These are phyloP conservation scores for Cephalopterus ornatus DNA, from an alignment of 2,113 vertebrate species.

Conservation along the genomic window DNA sequence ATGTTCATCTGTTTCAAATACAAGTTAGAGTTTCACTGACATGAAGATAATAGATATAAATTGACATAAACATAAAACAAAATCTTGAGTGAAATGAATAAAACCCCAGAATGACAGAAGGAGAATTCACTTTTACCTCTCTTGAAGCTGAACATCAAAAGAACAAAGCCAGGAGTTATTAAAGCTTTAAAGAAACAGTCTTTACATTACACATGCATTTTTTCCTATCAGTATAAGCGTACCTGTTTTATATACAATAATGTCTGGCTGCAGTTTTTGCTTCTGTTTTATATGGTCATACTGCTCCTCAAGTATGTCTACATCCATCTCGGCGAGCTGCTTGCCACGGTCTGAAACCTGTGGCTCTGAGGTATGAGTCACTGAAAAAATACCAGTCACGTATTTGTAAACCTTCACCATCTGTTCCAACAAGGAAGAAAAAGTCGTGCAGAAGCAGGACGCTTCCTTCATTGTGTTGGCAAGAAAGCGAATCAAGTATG, in stretches of 20 bases:
- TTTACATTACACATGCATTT: background rate
- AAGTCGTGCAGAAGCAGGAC: slow-evolving; percentile 68
- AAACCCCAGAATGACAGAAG: background rate
- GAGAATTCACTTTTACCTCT: background rate
- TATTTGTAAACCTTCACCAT: slow-evolving; percentile 66
- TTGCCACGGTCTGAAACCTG: slow-evolving; percentile 48
- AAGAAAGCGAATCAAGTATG: background rate
- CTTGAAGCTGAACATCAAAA: background rate
- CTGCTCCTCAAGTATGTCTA: slow-evolving; percentile 76
- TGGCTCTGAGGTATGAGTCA: slow-evolving; percentile 61
- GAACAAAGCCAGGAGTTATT: background rate
- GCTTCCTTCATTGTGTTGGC: slow-evolving; percentile 51
- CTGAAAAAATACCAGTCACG: slow-evolving; percentile 52
- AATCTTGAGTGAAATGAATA: background rate
- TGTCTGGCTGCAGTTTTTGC: slow-evolving; percentile 70
- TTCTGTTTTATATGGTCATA: slow-evolving; percentile 76
- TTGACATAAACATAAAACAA: background rate
- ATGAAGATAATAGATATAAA: background rate
- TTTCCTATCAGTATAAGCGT: slow-evolving; percentile 21
- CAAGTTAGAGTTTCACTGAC: background rate
- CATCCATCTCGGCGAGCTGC: slow-evolving; percentile 76
- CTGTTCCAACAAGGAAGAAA: slow-evolving; percentile 71
- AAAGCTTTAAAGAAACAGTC: background rate
- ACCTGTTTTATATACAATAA: slow-evolving; percentile 80
- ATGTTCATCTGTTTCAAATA: background rate